Base-by-base conservation (phyloP, 2,888 invertebrate genomes). In the Eledone cirrhosa region DNA sequence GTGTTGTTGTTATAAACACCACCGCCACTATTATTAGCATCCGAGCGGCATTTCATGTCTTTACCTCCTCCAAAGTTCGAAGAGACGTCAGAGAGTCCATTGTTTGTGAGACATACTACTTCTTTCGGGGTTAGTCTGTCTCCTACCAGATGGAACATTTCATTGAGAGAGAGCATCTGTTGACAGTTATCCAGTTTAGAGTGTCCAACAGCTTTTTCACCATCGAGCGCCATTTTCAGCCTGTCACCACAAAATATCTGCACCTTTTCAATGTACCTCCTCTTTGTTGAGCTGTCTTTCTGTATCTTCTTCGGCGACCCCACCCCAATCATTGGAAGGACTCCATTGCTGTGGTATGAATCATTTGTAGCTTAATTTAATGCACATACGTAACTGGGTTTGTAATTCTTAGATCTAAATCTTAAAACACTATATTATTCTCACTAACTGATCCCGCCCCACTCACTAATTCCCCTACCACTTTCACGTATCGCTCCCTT, bases 191-290 rank as follows among this genome's bases (percentile, higher is more conserved):
- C 76, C 29, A 48, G 48, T 19, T 76, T 48, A 27, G n/a, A 22
- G 24, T 22, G 41, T n/a, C 33, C 31, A n/a, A 72, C 7, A 11
- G 72, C 41, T 19, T 76, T 76, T 8, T 48, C 47, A 48, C 41
- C 76, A 29, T 76, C 76, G 19, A 29, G 48, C 76, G 76, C 76
- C 76, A 76, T 76, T 76, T 72, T 72, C 31, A n/a, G 72, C 31
- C 72, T 41, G 72, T n/a, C 33, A 72, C 41, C 41, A 41, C 41
- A 41, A 41, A 67, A 41, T 72, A 19, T 72, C 72, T 31, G 72
- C 72, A 72, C 22, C 72, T 72, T 41, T n/a, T 41, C 8, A 41
- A 41, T 41, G 41, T 41, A n/a, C 11, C 11, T 41, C 41, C 41
- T 41, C 8, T 41, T 2, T 41, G 41, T 41, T 41, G 41, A 41